phyloP scores from a whole-genome alignment of 2,797 vertebrate genomes.

The Syngnathus acus region DNA sequence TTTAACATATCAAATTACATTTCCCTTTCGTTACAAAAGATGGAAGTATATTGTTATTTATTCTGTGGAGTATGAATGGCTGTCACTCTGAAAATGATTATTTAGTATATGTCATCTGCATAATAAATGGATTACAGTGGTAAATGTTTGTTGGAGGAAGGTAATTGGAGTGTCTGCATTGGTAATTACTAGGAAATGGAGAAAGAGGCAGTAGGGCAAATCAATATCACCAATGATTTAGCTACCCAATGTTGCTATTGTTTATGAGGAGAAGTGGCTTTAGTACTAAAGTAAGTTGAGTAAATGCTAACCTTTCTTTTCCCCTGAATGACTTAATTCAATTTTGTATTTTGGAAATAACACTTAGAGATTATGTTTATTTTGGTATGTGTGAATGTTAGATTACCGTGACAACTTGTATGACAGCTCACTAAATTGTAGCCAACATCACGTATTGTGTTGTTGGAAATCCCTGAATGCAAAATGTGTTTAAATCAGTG shows the following conservation, averaged over 20 bases:
- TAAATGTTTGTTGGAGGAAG: conserved; percentile 60
- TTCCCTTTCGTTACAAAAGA: conserved; percentile 21
- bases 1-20: too few species aligned
- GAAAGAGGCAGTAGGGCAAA: conserved; percentile 61
- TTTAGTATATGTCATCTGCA: conserved; percentile 57
- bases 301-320: neutral
- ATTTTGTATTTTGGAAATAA: neutral
- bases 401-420: too few species aligned
- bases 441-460: too few species aligned
- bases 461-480: too few species aligned
- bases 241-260: conserved; percentile 37
- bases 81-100: conserved; percentile 37
- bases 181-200: conserved; percentile 75
- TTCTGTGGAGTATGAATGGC: conserved; percentile 71
- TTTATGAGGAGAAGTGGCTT: neutral
- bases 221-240: conserved; percentile 58
- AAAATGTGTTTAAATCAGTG: too few species aligned
- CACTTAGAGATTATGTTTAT: neutral
- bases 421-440: too few species aligned
- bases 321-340: neutral
- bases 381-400: neutral
- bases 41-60: conserved; percentile 45
- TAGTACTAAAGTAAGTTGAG: neutral
- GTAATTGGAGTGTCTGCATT: conserved; percentile 65
- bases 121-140: conserved; percentile 67